phyloP scores from a whole-genome alignment of 2,888 invertebrate genomes.

The Euclidia mi region DNA sequence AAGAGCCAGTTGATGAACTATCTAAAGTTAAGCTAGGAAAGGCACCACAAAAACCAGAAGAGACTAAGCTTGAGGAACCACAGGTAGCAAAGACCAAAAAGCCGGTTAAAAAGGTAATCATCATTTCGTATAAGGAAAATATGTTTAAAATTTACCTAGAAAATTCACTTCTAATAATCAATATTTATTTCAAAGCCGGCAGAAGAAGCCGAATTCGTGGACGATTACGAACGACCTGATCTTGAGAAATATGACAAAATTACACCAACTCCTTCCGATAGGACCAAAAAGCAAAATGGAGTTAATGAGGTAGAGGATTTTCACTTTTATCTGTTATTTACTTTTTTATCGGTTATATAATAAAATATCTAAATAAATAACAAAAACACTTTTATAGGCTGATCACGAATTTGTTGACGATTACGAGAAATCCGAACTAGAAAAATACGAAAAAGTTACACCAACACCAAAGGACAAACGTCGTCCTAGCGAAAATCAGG shows the following conservation, averaged over 20 bases:
- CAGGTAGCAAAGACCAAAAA: slow-evolving; percentile 81
- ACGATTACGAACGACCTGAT: slow-evolving; percentile 94
- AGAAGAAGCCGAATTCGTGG: slow-evolving; percentile 89
- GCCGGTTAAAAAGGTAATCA: slow-evolving; percentile 78
- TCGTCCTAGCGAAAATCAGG: slow-evolving; percentile 80
- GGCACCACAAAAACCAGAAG: slow-evolving; percentile 74
- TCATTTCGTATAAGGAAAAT: not conserved
- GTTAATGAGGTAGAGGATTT: slow-evolving; percentile 74
- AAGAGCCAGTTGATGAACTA: slow-evolving; percentile 83
- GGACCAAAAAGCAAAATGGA: slow-evolving; percentile 83
- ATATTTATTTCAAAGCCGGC: slow-evolving; percentile 70
- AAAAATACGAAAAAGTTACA: slow-evolving; percentile 91
- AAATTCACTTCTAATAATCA: not conserved
- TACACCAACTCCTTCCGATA: slow-evolving; percentile 81
- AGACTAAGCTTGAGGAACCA: slow-evolving; percentile 77
- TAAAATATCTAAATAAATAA: slow-evolving; percentile 17
- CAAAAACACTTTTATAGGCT: slow-evolving; percentile 78
- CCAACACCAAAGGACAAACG: slow-evolving; percentile 83
- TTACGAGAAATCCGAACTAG: slow-evolving; percentile 93
- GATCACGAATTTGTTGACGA: slow-evolving; percentile 90
- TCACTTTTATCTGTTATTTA: not conserved
- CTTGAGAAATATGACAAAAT: slow-evolving; percentile 92
- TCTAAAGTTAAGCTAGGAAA: slow-evolving; percentile 82
- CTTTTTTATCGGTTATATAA: not conserved
- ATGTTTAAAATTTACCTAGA: not conserved